Evolutionary conservation across 2,113 vertebrate species (phyloP).

Genomic region (Dendrocopos noguchii): DNA sequence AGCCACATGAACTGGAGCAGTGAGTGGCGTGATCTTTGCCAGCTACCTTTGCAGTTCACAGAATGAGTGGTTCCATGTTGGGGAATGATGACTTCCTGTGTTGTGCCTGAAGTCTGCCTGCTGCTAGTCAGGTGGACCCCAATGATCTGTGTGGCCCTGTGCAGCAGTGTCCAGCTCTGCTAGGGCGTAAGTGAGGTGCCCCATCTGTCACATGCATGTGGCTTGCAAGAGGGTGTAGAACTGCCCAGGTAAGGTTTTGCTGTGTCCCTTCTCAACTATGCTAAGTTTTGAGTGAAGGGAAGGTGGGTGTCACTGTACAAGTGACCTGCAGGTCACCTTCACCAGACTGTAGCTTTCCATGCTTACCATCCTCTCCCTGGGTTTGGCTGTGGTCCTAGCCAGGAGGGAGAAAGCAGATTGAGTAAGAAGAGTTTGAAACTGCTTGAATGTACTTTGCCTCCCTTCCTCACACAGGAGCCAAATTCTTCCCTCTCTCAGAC

Average conservation of each 20-base stretch:
- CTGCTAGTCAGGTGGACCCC: background rate
- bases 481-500: background rate
- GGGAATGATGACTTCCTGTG: rapidly evolving
- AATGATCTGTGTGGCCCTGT: rapidly evolving
- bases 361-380: background rate
- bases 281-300: background rate
- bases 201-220: background rate
- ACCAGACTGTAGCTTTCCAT: rapidly evolving
- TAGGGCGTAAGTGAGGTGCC: background rate
- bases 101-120: background rate
- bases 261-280: rapidly evolving
- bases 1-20: background rate
- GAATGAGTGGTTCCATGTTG: background rate
- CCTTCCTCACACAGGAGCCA: background rate
- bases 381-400: background rate
- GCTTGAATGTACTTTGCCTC: background rate
- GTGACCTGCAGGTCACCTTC: background rate
- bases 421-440: background rate
- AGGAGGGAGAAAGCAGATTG: background rate
- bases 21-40: rapidly evolving
- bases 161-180: rapidly evolving
- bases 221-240: background rate
- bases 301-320: background rate
- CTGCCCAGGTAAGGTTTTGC: background rate
- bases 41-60: background rate